Conservation (phyloP, 35 echinoderm and acorn worm genomes). For the Heliocidaris tuberculata region DNA sequence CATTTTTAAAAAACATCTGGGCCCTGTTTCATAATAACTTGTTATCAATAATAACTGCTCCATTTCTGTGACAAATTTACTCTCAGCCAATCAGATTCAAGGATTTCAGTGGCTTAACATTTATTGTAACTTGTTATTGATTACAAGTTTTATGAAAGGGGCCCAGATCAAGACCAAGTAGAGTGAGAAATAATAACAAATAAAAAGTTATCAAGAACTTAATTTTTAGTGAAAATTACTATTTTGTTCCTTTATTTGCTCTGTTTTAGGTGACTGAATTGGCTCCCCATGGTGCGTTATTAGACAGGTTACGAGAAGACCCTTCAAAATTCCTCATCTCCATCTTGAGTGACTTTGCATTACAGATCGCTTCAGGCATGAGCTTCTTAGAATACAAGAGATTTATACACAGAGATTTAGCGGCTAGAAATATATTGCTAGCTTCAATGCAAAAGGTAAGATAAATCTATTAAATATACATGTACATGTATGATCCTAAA, state of each 20-base stretch:
- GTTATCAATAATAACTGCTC: too few relatives aligned
- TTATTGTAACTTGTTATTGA: too few relatives aligned
- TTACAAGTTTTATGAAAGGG: too few relatives aligned
- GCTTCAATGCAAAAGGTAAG: slow-evolving; percentile 87
- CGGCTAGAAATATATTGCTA: slow-evolving; percentile 89
- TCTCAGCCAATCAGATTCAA: too few relatives aligned
- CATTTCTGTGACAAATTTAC: too few relatives aligned
- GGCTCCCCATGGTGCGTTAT: slow-evolving; percentile 79
- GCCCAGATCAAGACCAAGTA: too few relatives aligned
- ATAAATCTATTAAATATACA: neutral
- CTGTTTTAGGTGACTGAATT: slow-evolving; percentile 86
- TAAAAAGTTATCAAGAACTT: too few relatives aligned
- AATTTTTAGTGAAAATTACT: neutral
- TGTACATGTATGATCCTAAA: too few relatives aligned
- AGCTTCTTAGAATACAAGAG: slow-evolving; percentile 82
- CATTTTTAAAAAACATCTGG: too few relatives aligned
- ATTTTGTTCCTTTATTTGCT: slow-evolving; percentile 17
- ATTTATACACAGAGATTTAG: slow-evolving; percentile 89
- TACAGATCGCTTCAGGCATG: slow-evolving; percentile 94
- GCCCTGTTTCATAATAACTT: too few relatives aligned
- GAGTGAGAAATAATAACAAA: too few relatives aligned
- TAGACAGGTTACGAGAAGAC: slow-evolving; percentile 71
- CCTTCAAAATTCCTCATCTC: slow-evolving; percentile 67
- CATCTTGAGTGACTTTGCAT: slow-evolving; percentile 72
- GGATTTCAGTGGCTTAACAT: too few relatives aligned